Evolutionary conservation across 64 coral and sea anemone genomes (phyloP), one percentile per base, ranked within the genome.

Genomic region (Stichodactyla mertensii): DNA sequence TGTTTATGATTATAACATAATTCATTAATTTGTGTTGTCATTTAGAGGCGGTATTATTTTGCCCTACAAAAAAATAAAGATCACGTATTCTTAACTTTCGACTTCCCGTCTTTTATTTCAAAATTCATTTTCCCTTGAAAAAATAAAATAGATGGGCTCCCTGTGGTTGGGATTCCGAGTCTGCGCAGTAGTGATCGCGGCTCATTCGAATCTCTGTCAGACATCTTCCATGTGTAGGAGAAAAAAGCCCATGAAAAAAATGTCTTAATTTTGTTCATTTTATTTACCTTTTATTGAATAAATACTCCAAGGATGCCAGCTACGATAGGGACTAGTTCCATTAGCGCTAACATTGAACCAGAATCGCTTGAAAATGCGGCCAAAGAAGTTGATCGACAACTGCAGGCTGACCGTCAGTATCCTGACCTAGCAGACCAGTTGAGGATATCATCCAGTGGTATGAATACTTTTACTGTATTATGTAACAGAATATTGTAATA

Each of bases 381-480:
- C n/a, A 99, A 93, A 77, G 97, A 99, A 52, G 90, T 99, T 22
- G 93, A 95, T 92, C 87, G 93, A 12, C 93, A 95, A 58, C 85
- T 99, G 10, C 56, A 64, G 57, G 91, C 86, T 13, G 97, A 99
- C 45, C 78, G 97, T 79, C 93, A 94, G 78, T 99, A 90, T 84
- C 97, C 97, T 52, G 97, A 99, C 18, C 82, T 99, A 0, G 83
- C 90, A 51, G 88, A 93, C 52, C 97, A 92, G 62, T 86, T 99
- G 14, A 92, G 83, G 20, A 86, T 91, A 62, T 81, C 86, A 77
- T 91, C 96, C 16, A 89, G 90, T 59, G 88, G 96, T 98, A 89
- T 83, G 95, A 51, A 8, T 20, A 71, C 19, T 61, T 56, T 85
- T 16, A 85, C 61, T 85, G 11, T 57, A 85, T 85, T 26, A 64